These are phyloP conservation scores for Meloidogyne exigua DNA, from an alignment of 1,140 invertebrate genomes.

Conservation along the genomic window DNA sequence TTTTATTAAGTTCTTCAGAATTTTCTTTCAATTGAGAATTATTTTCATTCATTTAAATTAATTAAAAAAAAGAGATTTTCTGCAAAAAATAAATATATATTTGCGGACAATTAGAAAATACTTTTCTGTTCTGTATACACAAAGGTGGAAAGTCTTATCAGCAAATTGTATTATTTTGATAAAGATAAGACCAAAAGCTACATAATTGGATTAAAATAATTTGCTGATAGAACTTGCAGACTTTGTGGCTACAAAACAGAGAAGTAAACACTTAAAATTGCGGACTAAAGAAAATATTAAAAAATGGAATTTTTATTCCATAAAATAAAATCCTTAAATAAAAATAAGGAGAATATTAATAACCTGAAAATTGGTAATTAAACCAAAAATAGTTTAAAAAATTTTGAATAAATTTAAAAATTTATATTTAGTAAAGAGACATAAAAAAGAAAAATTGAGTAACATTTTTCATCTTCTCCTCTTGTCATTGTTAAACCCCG, in stretches of 20 bases:
- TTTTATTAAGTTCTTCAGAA: background rate
- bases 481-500: constrained; percentile 69
- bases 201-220: too few species aligned
- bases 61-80: background rate
- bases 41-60: background rate
- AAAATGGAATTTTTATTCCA: too few species aligned
- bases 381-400: background rate
- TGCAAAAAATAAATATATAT: background rate
- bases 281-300: background rate
- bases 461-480: background rate
- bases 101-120: background rate
- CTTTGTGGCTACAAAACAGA: too few species aligned
- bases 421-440: background rate
- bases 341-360: background rate
- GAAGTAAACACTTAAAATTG: too few species aligned
- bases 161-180: too few species aligned
- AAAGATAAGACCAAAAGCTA: too few species aligned
- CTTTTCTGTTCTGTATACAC: too few species aligned
- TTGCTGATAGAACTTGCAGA: too few species aligned
- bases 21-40: background rate
- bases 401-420: background rate
- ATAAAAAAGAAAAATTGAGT: background rate
- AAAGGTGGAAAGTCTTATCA: too few species aligned
- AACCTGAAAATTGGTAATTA: background rate
- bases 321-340: background rate